Conservation (phyloP, 2,797 vertebrate species). For the Rousettus madagascariensis region DNA sequence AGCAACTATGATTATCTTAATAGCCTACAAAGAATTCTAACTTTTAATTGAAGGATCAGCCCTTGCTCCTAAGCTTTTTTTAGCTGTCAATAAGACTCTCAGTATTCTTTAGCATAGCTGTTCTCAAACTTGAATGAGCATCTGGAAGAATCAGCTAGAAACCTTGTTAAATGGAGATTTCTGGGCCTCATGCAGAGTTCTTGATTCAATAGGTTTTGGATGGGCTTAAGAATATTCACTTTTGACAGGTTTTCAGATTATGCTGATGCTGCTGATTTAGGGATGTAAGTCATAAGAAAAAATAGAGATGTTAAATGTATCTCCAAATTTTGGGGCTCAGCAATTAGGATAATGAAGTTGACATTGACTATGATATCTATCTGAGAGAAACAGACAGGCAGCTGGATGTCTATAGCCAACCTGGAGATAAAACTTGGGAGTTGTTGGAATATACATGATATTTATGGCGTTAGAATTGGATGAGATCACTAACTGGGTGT, state of each 20-base stretch:
- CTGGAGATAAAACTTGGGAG: not conserved
- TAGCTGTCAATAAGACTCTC: not conserved
- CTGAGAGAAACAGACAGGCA: not conserved
- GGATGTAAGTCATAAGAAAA: not conserved
- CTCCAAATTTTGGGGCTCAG: not conserved
- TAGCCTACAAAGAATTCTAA: not conserved
- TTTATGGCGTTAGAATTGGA: not conserved
- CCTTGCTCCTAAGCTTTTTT: not conserved
- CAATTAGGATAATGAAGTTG: not conserved
- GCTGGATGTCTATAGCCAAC: not conserved
- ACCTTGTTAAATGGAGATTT: not conserved
- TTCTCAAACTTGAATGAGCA: not conserved
- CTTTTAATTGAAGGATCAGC: conserved; percentile 15
- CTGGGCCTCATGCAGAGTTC: not conserved
- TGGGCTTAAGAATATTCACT: not conserved
- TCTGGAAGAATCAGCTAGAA: not conserved
- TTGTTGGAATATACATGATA: not conserved
- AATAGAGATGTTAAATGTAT: not conserved
- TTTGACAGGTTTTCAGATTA: not conserved
- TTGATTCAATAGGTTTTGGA: not conserved
- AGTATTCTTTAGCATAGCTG: not conserved
- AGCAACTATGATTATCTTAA: not conserved
- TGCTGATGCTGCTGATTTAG: not conserved
- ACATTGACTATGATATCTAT: not conserved
- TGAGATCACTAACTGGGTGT: not conserved